Percentiles rank a stretch among this genome's conserved stretches.
Evolutionary conservation across 1,140 invertebrate genomes (phyloP).

Genomic region (Delia radicum): DNA sequence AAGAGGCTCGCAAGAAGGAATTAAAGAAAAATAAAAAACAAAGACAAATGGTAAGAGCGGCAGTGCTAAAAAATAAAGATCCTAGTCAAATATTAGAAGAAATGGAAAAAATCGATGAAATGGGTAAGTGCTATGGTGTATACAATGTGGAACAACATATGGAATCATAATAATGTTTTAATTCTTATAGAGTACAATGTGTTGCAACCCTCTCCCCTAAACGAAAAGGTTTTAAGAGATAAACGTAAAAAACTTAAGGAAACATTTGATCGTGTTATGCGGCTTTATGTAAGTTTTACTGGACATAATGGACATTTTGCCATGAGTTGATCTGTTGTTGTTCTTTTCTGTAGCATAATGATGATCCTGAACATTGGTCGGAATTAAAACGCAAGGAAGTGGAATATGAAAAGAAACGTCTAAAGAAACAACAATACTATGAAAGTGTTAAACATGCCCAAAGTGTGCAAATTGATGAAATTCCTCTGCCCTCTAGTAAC

Average conservation of each 20-base stretch:
- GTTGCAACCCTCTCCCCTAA: constrained; percentile 86
- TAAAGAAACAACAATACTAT: constrained; percentile 86
- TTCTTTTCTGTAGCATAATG: constrained; percentile 75
- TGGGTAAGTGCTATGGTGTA: too few species aligned
- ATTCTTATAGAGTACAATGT: constrained; percentile 85
- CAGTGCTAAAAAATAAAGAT: constrained; percentile 98
- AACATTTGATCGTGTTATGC: constrained; percentile 89
- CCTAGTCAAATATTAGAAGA: constrained; percentile 90
- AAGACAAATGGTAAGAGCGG: constrained; percentile 89
- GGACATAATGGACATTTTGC: neutral
- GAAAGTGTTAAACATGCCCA: constrained; percentile 94
- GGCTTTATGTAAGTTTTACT: constrained; percentile 85
- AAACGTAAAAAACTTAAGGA: constrained; percentile 95
- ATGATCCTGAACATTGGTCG: constrained; percentile 91
- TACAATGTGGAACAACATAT: too few species aligned
- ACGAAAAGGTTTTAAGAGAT: constrained; percentile 95
- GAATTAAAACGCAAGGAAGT: constrained; percentile 87
- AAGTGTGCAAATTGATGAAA: constrained; percentile 94
- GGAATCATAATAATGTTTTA: neutral
- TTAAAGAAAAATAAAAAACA: constrained; percentile 98
- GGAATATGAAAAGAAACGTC: constrained; percentile 89
- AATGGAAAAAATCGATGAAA: constrained; percentile 97
- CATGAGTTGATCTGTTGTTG: neutral
- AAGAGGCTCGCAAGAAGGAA: constrained; percentile 96
- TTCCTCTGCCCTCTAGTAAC: constrained; percentile 80